These are phyloP conservation scores for Lacanobia oleracea DNA, from an alignment of 2,888 invertebrate species.

Conservation along the genomic window DNA sequence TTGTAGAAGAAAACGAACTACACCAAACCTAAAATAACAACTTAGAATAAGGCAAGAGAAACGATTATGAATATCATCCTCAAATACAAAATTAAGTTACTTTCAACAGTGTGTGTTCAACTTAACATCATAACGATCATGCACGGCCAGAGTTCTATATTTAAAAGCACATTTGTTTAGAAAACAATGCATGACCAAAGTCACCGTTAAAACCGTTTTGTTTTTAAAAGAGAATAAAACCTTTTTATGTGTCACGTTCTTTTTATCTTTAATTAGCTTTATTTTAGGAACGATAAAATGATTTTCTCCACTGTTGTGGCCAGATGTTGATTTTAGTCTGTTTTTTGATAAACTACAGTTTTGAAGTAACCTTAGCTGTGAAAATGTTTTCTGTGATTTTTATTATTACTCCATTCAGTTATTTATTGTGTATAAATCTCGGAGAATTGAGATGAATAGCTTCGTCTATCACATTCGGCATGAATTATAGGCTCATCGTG, in stretches of 20 bases:
- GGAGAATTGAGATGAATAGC: constrained; percentile 58
- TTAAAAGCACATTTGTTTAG: constrained; percentile 78
- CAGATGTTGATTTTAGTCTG: constrained; percentile 36
- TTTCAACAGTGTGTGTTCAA: constrained; percentile 19
- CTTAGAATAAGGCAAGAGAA: background rate
- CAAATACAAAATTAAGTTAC: constrained; percentile 27
- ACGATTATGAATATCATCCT: background rate
- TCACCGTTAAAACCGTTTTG: constrained; percentile 68
- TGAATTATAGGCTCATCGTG: constrained; percentile 52
- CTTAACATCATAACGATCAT: constrained; percentile 58
- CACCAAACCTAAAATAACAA: background rate
- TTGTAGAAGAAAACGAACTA: background rate
- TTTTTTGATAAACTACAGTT: background rate
- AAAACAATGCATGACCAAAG: constrained; percentile 85
- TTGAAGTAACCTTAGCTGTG: constrained; percentile 7
- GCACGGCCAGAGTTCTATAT: constrained; percentile 64
- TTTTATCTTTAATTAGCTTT: constrained; percentile 68
- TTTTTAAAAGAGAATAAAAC: constrained; percentile 52
- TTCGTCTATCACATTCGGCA: constrained; percentile 57
- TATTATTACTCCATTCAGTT: constrained; percentile 46
- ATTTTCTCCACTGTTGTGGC: constrained; percentile 16
- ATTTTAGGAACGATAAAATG: constrained; percentile 59
- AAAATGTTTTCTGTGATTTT: constrained; percentile 32
- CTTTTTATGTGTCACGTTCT: constrained; percentile 63
- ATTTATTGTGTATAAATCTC: constrained; percentile 61